Conservation (phyloP, 2,888 invertebrate genomes). For the Phorcus lineatus region DNA sequence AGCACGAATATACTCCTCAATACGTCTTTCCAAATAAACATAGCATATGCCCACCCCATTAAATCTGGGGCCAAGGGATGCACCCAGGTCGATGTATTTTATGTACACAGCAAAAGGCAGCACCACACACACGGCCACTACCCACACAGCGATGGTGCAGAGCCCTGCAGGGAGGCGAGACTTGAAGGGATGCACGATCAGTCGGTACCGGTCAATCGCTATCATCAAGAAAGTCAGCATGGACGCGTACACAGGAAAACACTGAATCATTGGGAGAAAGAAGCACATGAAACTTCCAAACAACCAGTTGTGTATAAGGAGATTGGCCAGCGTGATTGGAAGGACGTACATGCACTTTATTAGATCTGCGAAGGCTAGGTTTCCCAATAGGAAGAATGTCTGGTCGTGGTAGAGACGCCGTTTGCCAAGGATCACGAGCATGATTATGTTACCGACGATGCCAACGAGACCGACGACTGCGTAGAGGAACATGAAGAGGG, state of each 20-base stretch:
- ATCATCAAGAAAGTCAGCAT: conserved; percentile 83
- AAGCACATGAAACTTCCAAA: conserved; percentile 84
- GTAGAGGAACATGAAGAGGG: conserved; percentile 81
- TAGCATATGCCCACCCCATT: conserved; percentile 71
- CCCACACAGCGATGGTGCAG: conserved; percentile 84
- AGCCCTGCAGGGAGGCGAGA: conserved; percentile 82
- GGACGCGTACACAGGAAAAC: conserved; percentile 83
- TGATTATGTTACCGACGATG: conserved; percentile 79
- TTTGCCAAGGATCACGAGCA: conserved; percentile 77
- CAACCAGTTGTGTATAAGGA: conserved; percentile 85
- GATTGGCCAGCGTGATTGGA: conserved; percentile 82
- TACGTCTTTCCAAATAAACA: conserved; percentile 60
- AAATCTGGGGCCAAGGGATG: conserved; percentile 76
- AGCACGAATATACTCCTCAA: conserved; percentile 72
- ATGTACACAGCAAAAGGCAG: conserved; percentile 85
- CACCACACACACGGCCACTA: conserved; percentile 83
- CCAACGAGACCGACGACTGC: conserved; percentile 78
- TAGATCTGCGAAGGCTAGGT: conserved; percentile 82
- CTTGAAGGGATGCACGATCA: conserved; percentile 81
- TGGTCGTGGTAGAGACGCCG: conserved; percentile 80
- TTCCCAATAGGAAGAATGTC: conserved; percentile 82
- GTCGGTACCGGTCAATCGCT: conserved; percentile 83
- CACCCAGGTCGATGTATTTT: conserved; percentile 82
- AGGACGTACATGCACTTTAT: conserved; percentile 83
- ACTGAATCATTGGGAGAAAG: conserved; percentile 85